Conservation (phyloP, 2,113 vertebrate genomes). For the Euleptes europaea region DNA sequence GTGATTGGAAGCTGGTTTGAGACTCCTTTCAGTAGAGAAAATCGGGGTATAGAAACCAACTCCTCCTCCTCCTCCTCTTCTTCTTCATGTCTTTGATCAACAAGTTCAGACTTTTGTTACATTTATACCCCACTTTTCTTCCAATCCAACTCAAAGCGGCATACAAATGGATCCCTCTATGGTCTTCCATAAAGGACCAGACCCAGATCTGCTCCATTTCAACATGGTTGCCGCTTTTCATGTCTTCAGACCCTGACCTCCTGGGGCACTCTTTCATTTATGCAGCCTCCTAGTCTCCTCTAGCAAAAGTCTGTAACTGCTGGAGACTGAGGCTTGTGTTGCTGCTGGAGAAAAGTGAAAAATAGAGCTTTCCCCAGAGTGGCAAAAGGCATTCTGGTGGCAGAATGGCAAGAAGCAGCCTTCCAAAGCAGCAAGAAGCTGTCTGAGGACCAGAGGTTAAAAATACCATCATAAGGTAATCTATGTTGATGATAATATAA, state of each 20-base stretch:
- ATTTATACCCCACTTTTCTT: no score
- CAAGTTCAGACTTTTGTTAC: neutral
- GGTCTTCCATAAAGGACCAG: no score
- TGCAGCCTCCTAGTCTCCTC: neutral
- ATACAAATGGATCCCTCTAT: no score
- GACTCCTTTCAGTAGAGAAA: no score
- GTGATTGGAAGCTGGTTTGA: no score
- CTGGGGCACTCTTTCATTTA: neutral
- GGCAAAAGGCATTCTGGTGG: neutral
- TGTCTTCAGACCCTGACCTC: no score
- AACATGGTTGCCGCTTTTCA: no score
- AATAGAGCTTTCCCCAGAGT: neutral
- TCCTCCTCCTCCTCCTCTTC: no score
- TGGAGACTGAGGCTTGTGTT: neutral
- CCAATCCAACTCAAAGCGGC: no score
- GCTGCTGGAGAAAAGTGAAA: neutral
- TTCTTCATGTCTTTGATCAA: neutral
- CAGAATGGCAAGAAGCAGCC: neutral
- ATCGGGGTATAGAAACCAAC: no score
- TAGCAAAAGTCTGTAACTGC: neutral
- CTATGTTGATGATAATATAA: constrained; percentile 1
- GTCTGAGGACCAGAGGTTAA: constrained; percentile 10
- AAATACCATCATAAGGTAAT: neutral
- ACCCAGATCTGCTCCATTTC: no score
- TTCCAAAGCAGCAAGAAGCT: neutral